These are phyloP conservation scores for Mastacembelus armatus DNA, from an alignment of 2,797 vertebrate genomes.

Conservation along the genomic window DNA sequence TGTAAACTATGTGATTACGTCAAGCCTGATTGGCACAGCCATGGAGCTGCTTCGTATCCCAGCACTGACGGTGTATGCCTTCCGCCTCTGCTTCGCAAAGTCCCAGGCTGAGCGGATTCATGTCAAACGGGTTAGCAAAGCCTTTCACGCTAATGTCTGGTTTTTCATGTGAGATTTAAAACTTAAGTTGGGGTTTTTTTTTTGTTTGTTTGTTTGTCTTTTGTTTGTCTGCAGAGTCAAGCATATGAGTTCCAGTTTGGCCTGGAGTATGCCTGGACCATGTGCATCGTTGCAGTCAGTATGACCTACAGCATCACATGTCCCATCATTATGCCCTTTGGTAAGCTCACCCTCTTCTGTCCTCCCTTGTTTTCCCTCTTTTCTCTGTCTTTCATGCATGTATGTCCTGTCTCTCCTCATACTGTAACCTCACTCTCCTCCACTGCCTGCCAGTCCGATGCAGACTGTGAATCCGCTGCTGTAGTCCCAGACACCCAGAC, in stretches of 20 bases:
- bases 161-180: slow-evolving; percentile 7
- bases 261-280: slow-evolving; percentile 96
- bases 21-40: slow-evolving; percentile 91
- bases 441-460: slow-evolving; percentile 71
- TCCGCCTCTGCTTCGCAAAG: slow-evolving; percentile 93
- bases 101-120: slow-evolving; percentile 94
- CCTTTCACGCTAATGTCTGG: not conserved
- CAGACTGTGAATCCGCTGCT: slow-evolving; percentile 80
- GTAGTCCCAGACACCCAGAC: slow-evolving; percentile 81
- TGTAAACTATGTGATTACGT: slow-evolving; percentile 95
- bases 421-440: slow-evolving; percentile 68
- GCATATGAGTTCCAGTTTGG: slow-evolving; percentile 97
- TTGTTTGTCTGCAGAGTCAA: slow-evolving; percentile 86
- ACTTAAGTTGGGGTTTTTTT: too few relatives aligned
- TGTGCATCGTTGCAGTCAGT: slow-evolving; percentile 95
- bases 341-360: slow-evolving; percentile 81
- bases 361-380: slow-evolving; percentile 19
- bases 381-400: slow-evolving; percentile 20
- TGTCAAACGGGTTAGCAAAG: slow-evolving; percentile 87
- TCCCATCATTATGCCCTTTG: slow-evolving; percentile 96
- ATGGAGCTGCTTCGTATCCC: slow-evolving; percentile 95
- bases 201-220: too few relatives aligned
- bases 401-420: slow-evolving; percentile 54
- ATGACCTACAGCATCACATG: slow-evolving; percentile 98
- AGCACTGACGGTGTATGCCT: slow-evolving; percentile 87